phyloP scores from a whole-genome alignment of 1,140 invertebrate genomes.

The Achatina immaculata region DNA sequence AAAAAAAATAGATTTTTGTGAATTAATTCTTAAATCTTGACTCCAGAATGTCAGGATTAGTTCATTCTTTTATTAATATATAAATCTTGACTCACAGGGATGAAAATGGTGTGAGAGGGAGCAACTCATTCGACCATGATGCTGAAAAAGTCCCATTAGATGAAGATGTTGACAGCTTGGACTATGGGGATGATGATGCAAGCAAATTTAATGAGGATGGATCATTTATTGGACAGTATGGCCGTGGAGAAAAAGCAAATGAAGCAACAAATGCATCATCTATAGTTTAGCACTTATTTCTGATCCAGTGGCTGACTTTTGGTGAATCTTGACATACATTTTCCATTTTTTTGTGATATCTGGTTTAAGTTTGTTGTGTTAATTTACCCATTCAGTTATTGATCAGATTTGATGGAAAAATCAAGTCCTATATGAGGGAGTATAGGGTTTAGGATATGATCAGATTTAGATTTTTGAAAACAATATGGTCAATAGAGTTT shows the following conservation, averaged over 20 bases:
- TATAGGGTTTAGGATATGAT: no score
- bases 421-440: no score
- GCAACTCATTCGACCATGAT: slow-evolving; percentile 56
- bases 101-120: slow-evolving; percentile 50
- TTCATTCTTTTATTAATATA: no score
- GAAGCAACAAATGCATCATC: slow-evolving; percentile 43
- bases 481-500: no score
- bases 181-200: slow-evolving; percentile 97
- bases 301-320: neutral
- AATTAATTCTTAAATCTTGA: no score
- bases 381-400: no score
- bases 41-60: no score
- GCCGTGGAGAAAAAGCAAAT: slow-evolving; percentile 34
- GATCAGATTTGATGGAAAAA: no score
- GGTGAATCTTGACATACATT: neutral
- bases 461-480: neutral
- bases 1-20: no score
- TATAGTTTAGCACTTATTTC: slow-evolving; percentile 39
- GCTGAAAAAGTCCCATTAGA: slow-evolving; percentile 58
- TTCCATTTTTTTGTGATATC: neutral
- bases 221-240: slow-evolving; percentile 97
- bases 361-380: neutral
- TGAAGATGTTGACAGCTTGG: slow-evolving; percentile 87
- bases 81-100: slow-evolving; percentile 48
- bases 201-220: slow-evolving; percentile 95